Evolutionary conservation across 1,140 invertebrate genomes (phyloP).

Genomic region (Potamilus streckersoni): DNA sequence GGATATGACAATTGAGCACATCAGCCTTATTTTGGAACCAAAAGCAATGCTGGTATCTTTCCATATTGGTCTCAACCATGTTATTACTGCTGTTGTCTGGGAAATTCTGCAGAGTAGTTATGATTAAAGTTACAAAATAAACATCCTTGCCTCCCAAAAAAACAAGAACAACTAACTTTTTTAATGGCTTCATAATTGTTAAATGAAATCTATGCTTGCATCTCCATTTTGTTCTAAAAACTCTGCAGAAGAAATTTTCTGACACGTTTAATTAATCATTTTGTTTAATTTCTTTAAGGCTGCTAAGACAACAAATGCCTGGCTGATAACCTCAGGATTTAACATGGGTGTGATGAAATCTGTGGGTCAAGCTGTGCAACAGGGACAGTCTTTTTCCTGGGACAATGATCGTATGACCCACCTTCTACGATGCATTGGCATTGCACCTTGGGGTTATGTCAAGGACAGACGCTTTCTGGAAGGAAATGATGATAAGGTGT

Average conservation of each 20-base stretch:
- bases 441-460: conserved; percentile 97
- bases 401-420: conserved; percentile 58
- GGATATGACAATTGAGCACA: too few relatives aligned
- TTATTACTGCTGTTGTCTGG: too few relatives aligned
- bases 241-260: neutral
- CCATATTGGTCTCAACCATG: too few relatives aligned
- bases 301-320: conserved; percentile 95
- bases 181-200: too few relatives aligned
- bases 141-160: too few relatives aligned
- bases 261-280: neutral
- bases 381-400: conserved; percentile 73
- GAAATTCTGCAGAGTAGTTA: too few relatives aligned
- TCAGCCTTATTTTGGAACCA: too few relatives aligned
- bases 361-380: conserved; percentile 63
- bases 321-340: conserved; percentile 96
- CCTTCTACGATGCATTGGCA: conserved; percentile 78
- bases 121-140: too few relatives aligned
- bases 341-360: conserved; percentile 82
- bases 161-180: too few relatives aligned
- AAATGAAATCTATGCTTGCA: too few relatives aligned
- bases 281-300: conserved; percentile 74
- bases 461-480: conserved; percentile 91
- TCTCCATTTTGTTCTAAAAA: neutral
- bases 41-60: too few relatives aligned
- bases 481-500: conserved; percentile 37